phyloP scores from a whole-genome alignment of 2,888 invertebrate species.

The Cactoblastis cactorum region DNA sequence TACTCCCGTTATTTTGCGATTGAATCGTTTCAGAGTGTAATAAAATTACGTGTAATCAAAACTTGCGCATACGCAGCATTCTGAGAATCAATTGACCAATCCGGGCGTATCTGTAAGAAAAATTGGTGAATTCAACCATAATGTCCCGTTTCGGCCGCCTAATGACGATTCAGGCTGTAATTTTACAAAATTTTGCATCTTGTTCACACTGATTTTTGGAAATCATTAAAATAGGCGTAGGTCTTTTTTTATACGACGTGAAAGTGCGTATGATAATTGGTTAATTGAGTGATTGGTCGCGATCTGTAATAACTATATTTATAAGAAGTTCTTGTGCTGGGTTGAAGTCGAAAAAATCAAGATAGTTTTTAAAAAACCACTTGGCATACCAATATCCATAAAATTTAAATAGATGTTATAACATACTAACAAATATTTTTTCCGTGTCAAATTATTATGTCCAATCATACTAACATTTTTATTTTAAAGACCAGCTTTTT shows the following conservation, averaged over 20 bases:
- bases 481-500: too few species aligned
- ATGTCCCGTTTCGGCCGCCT: slow-evolving; percentile 54
- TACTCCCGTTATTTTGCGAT: neutral
- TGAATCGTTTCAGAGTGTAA: slow-evolving; percentile 10
- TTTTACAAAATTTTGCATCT: slow-evolving; percentile 1
- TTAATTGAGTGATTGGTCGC: neutral
- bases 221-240: slow-evolving; percentile 9
- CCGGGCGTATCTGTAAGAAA: slow-evolving; percentile 28
- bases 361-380: too few species aligned
- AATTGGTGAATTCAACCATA: slow-evolving; percentile 43
- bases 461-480: too few species aligned
- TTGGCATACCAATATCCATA: too few species aligned
- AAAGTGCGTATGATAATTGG: slow-evolving; percentile 5
- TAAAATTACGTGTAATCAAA: slow-evolving; percentile 42
- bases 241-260: neutral
- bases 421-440: too few species aligned
- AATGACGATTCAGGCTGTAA: slow-evolving; percentile 24
- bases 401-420: too few species aligned
- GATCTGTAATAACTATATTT: too few species aligned
- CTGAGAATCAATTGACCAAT: slow-evolving; percentile 52
- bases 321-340: too few species aligned
- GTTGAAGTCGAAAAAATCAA: too few species aligned
- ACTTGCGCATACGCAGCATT: slow-evolving; percentile 45
- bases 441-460: too few species aligned
- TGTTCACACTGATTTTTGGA: slow-evolving; percentile 12